phyloP scores from a whole-genome alignment of 2,113 vertebrate genomes.

The Poeciliopsis turrubarensis region DNA sequence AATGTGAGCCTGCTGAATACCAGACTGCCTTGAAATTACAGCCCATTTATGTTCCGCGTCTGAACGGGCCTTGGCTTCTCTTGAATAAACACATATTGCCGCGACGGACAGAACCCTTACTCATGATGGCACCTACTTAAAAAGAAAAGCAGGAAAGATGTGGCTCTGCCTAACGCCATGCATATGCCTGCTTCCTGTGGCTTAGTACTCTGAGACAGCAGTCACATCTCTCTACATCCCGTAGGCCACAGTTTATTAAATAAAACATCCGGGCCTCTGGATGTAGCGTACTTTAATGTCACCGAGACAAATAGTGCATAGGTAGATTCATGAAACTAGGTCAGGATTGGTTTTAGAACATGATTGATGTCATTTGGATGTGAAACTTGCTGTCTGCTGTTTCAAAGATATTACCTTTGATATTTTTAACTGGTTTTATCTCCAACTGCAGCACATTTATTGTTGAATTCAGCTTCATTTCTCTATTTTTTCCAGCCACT shows the following conservation, averaged over 20 bases:
- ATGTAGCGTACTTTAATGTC: constrained; percentile 50
- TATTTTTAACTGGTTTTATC: constrained; percentile 26
- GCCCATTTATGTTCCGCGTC: constrained; percentile 49
- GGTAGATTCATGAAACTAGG: constrained; percentile 30
- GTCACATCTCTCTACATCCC: constrained; percentile 57
- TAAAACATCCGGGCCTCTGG: constrained; percentile 42
- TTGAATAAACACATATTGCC: constrained; percentile 50
- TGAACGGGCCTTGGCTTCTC: constrained; percentile 44
- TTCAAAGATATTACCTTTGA: constrained; percentile 8
- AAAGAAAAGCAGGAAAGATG: constrained; percentile 47
- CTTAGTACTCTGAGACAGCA: constrained; percentile 52
- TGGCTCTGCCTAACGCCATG: constrained; percentile 59
- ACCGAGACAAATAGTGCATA: constrained; percentile 48
- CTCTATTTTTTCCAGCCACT: not conserved
- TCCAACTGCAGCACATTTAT: constrained; percentile 8
- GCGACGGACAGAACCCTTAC: constrained; percentile 29
- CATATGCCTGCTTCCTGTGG: constrained; percentile 48
- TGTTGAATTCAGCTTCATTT: constrained; percentile 18
- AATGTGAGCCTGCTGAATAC: constrained; percentile 58
- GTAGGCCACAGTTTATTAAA: constrained; percentile 50
- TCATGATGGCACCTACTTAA: constrained; percentile 51
- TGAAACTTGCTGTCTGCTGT: constrained; percentile 33
- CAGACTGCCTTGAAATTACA: constrained; percentile 58
- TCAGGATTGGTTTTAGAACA: constrained; percentile 31
- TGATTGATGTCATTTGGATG: constrained; percentile 46